These are phyloP conservation scores for Pentamera pediparva DNA, from an alignment of 53 echinoderm and acorn worm genomes.

Conservation along the genomic window DNA sequence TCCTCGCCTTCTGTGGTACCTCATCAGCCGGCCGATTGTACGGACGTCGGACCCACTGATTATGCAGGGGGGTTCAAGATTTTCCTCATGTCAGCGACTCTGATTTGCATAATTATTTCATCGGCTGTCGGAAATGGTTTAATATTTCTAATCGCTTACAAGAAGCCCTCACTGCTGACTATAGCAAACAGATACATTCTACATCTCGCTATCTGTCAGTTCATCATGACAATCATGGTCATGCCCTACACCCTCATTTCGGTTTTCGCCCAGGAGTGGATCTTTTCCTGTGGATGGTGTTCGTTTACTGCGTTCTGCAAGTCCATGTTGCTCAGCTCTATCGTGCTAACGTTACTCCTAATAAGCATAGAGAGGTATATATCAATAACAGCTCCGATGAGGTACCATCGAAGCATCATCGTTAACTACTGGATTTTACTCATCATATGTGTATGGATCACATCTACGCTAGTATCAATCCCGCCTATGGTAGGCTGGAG, in stretches of 20 bases:
- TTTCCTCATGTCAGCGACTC: constrained; percentile 23
- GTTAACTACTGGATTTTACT: constrained; percentile 41
- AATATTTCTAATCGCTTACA: constrained; percentile 62
- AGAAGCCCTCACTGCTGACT: constrained; percentile 64
- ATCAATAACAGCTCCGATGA: constrained; percentile 64
- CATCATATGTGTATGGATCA: constrained; percentile 51
- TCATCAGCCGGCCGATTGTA: too few relatives aligned
- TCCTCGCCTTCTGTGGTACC: too few relatives aligned
- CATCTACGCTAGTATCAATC: constrained; percentile 48
- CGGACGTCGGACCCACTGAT: too few relatives aligned
- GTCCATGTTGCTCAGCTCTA: constrained; percentile 54
- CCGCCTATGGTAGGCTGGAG: constrained; percentile 79
- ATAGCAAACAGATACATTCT: constrained; percentile 72
- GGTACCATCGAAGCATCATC: constrained; percentile 56
- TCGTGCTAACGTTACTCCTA: constrained; percentile 64
- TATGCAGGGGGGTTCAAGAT: neutral
- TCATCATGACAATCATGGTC: constrained; percentile 61
- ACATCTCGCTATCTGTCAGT: constrained; percentile 69
- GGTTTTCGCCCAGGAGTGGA: constrained; percentile 56
- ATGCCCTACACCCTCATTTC: constrained; percentile 70
- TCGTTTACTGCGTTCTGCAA: constrained; percentile 61
- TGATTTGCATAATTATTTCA: constrained; percentile 52
- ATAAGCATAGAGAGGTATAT: constrained; percentile 76
- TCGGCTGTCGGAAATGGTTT: constrained; percentile 70
- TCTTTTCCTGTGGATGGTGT: constrained; percentile 48